phyloP scores from a whole-genome alignment of 2,113 vertebrate genomes.

The Ochotona princeps region DNA sequence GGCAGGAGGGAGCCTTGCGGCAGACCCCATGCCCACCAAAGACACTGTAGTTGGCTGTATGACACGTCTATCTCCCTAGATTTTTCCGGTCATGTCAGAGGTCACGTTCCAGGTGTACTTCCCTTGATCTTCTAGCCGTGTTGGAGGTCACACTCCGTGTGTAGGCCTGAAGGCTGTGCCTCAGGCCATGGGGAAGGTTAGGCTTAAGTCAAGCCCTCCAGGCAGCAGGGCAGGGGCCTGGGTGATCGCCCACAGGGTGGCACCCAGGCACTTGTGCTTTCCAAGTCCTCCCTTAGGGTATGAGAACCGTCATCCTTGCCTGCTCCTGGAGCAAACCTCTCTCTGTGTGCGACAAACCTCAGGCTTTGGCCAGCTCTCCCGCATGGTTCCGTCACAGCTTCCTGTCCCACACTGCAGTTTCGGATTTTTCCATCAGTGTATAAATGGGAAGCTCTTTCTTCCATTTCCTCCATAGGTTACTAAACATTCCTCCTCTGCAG shows the following conservation, averaged over 20 bases:
- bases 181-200: no score
- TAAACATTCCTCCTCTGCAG: not conserved
- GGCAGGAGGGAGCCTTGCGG: no score
- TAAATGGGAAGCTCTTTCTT: not conserved
- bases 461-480: not conserved
- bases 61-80: no score
- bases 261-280: not conserved
- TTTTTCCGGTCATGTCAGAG: no score
- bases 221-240: no score
- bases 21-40: no score
- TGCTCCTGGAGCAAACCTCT: not conserved
- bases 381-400: not conserved
- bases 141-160: no score
- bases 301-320: not conserved
- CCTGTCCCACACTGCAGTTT: not conserved
- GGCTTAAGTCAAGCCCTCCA: no score
- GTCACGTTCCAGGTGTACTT: no score
- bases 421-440: not conserved
- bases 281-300: not conserved
- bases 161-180: no score
- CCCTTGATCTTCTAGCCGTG: no score
- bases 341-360: not conserved
- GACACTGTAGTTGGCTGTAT: no score
- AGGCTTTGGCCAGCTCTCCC: not conserved
- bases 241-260: not conserved